Base-by-base conservation (phyloP, 2,888 invertebrate genomes). In the Flexamia atlantica region DNA sequence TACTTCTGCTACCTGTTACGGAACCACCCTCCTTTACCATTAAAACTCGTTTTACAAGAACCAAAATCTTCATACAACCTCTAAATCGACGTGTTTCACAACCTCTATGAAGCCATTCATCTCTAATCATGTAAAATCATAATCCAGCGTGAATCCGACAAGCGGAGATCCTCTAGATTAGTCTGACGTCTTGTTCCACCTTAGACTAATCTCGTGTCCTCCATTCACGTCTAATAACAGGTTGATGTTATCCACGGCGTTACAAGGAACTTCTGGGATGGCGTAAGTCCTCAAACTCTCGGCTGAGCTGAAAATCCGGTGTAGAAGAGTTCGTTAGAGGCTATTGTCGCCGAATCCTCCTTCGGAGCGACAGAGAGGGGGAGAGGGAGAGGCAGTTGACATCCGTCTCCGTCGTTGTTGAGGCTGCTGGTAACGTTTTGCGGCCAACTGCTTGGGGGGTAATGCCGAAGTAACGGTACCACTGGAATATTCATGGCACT, bases 221-320 rank as follows among this genome's bases (percentile, higher is more conserved):
- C 64, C 30, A 64, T 64, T 64, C 64, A 64, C 64, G 28, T 12
- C 28, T 64, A 64, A 64, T 64, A 64, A 64, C 64, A 64, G 64
- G 64, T 30, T 64, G 20, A 5, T 20, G 57, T 7, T 7, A 23
- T 23, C 23, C 57, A 1, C 2, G 23, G 57, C 25, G 57, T 23
- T 20, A 57, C 25, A 3, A 57, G 57, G 57, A 46, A 46, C 12
- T 46, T 14, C 57, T 23, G 12, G 57, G 57, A 57, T 57, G 20
- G 20, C 5, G 57, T 23, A 57, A 57, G 57, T 20, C 14, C 36
- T 36, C 9, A 9, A 7, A 36, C 46, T 46, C 14, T 9, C 12
- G 14, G 46, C 46, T 46, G 46, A 46, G 46, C 46, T 17, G 46
- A 46, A 46, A 46, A 46, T 36, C 12, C 46, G 7, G 7, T 4